Conservation (phyloP, 2,888 invertebrate species). For the Chouioia cunea region DNA sequence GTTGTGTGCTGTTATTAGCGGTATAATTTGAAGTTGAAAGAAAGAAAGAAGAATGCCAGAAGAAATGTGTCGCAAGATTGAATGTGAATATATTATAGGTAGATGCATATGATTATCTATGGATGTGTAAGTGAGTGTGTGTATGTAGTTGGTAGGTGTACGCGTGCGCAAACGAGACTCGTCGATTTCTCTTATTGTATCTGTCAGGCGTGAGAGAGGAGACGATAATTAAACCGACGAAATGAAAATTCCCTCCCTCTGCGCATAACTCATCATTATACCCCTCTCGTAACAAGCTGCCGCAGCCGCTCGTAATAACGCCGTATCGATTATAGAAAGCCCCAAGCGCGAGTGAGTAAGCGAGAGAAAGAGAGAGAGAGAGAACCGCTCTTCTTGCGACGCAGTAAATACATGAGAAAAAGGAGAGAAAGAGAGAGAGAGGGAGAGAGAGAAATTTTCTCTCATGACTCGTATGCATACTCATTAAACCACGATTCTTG, state of each 20-base stretch:
- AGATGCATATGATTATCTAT: too few relatives aligned
- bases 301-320: slow-evolving; percentile 33
- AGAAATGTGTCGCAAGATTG: too few relatives aligned
- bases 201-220: background rate
- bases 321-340: slow-evolving; percentile 43
- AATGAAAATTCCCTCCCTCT: slow-evolving; percentile 33
- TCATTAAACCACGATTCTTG: slow-evolving; percentile 22
- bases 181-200: slow-evolving; percentile 27
- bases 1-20: too few relatives aligned
- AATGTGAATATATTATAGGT: too few relatives aligned
- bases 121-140: too few relatives aligned
- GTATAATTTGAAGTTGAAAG: too few relatives aligned
- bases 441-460: slow-evolving; percentile 20
- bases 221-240: slow-evolving; percentile 41
- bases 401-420: slow-evolving; percentile 27
- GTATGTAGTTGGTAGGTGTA: too few relatives aligned
- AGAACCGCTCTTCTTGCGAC: slow-evolving; percentile 16
- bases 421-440: slow-evolving; percentile 17
- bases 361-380: background rate
- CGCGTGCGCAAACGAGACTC: too few relatives aligned
- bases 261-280: slow-evolving; percentile 39
- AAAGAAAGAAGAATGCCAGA: too few relatives aligned
- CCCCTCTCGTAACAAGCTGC: slow-evolving; percentile 4
- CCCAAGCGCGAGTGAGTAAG: slow-evolving; percentile 26
- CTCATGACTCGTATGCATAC: slow-evolving; percentile 30